phyloP scores from a whole-genome alignment of 2,113 vertebrate species.

The Trachemys scripta region DNA sequence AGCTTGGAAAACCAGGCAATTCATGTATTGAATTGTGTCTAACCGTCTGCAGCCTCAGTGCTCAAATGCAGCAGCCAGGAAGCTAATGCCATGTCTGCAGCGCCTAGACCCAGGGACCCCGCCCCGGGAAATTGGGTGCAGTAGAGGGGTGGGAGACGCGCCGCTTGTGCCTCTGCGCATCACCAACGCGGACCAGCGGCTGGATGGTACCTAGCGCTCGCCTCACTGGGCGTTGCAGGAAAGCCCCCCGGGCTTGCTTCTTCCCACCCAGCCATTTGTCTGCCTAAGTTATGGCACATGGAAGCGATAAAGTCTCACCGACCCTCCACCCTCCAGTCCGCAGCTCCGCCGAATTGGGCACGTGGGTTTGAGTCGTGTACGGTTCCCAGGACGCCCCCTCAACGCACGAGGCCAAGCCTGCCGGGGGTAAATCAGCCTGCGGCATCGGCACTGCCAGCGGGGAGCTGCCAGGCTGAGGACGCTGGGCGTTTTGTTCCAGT shows the following conservation, averaged over 20 bases:
- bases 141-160: background rate
- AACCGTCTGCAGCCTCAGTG: background rate
- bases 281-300: slow-evolving; percentile 52
- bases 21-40: background rate
- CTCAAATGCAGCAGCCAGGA: background rate
- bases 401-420: background rate
- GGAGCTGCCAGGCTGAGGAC: background rate
- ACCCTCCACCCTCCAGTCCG: slow-evolving; percentile 8
- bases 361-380: background rate
- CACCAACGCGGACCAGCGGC: background rate
- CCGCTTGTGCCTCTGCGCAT: slow-evolving; percentile 6
- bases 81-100: background rate
- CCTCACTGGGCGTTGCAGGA: slow-evolving; percentile 5
- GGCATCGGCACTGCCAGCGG: background rate
- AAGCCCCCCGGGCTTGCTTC: background rate
- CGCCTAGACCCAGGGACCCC: background rate
- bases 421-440: background rate
- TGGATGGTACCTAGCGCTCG: slow-evolving; percentile 43
- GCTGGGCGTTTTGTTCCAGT: background rate
- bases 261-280: background rate
- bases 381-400: background rate
- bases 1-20: background rate
- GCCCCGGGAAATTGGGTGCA: background rate
- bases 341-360: background rate
- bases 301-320: background rate